Evolutionary conservation across 30 jellyfish, hydroid and myxozoan genomes (phyloP).

Genomic region (Aurelia sp.): DNA sequence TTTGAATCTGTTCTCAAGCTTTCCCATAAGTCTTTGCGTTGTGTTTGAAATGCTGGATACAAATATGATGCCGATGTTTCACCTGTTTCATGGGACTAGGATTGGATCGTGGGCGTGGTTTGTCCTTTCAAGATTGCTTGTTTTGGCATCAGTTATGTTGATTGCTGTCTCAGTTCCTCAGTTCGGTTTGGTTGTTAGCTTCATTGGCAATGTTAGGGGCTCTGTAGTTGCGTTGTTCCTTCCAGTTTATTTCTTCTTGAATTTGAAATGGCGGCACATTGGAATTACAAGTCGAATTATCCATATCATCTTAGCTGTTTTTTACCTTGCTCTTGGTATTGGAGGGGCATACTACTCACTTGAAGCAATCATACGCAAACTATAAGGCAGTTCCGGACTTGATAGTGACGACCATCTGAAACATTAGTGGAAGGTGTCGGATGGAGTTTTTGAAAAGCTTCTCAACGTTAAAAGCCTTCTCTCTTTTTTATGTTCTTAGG

Average conservation of each 20-base stretch:
- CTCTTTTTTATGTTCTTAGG: too few relatives aligned
- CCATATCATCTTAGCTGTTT: slow-evolving; percentile 20
- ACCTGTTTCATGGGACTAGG: slow-evolving; percentile 6
- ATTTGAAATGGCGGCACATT: slow-evolving; percentile 40
- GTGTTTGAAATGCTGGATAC: slow-evolving; percentile 76
- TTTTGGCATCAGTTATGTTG: slow-evolving; percentile 17
- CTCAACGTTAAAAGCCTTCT: too few relatives aligned
- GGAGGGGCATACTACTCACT: slow-evolving; percentile 65
- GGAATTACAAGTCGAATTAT: neutral
- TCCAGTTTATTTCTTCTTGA: slow-evolving; percentile 65
- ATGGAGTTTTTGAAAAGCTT: too few relatives aligned
- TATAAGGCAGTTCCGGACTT: neutral
- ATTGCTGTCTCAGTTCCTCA: slow-evolving; percentile 83
- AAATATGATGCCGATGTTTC: slow-evolving; percentile 38
- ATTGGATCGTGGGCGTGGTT: slow-evolving; percentile 36
- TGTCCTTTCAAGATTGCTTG: slow-evolving; percentile 37
- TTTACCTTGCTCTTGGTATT: slow-evolving; percentile 30
- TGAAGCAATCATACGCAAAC: slow-evolving; percentile 18
- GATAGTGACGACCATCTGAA: too few relatives aligned
- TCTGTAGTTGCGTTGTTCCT: slow-evolving; percentile 40
- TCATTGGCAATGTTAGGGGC: slow-evolving; percentile 79
- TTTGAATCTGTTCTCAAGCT: slow-evolving; percentile 17
- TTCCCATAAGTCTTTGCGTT: slow-evolving; percentile 75
- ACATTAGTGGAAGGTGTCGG: too few relatives aligned
- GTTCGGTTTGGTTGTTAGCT: slow-evolving; percentile 70